Base-by-base conservation (phyloP, 2,797 vertebrate genomes). In the Cephalopachus bancanus region DNA sequence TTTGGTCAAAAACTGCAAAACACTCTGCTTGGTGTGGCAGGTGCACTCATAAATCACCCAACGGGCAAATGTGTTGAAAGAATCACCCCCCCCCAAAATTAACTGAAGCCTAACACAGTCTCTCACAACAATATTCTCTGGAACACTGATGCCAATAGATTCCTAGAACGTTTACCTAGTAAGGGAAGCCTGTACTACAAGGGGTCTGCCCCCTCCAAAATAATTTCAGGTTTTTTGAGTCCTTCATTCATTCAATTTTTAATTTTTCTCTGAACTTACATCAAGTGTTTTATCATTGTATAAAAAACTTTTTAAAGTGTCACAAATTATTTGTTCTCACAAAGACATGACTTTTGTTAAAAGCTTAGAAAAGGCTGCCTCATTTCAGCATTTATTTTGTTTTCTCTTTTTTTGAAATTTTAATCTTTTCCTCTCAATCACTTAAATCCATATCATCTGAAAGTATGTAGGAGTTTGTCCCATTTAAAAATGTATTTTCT, bases 401-500 rank as follows among this genome's bases (percentile, higher is more conserved):
- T 93, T 92, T 53, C 8, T 89, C 7, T 60, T 72, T 81, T 28
- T 28, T 44, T 44, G 44, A 44, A n/a, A 15, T 33, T 86, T 79
- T 44, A n/a, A 65, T 89, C 26, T 79, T 96, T 86, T 81, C 30
- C 71, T 91, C 22, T 93, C 14, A 26, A 20, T 85, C 16, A 59
- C 6, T 51, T 81, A 5, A 76, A 16, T 49, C 24, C 83, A n/a
- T 89, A 10, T 64, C 11, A 15, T 83, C 14, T 59, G 60, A 55
- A 72, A 57, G 28, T 67, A 9, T 65, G 8, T 5, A 19, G 7
- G 78, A 11, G 1, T 74, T 9, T 93, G 60, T 76, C 15, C 16
- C 57, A 75, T 57, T n/a, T 76, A 81, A 44, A 87, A 90, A 49
- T 22, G 30, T 24, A n/a, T 89, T 91, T 93, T 81, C 71, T 80